Evolutionary conservation across 2,113 vertebrate species (phyloP), one percentile per base, ranked within the genome.

Genomic region (Sterna hirundo): DNA sequence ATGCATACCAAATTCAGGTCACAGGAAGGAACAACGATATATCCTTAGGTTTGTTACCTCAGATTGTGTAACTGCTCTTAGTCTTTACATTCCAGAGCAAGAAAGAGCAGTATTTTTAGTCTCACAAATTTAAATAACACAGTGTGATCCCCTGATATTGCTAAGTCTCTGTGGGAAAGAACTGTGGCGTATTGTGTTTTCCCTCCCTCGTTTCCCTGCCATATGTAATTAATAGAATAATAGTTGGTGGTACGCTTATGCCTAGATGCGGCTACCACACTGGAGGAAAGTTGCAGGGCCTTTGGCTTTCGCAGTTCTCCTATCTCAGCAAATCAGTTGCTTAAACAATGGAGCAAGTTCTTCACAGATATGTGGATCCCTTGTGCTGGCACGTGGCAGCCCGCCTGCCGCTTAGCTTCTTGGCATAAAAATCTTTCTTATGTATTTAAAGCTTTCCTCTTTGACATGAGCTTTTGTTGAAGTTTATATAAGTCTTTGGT

Each of bases 21-120:
- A 74, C 68, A 30, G 91, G 92, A 71, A 88, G 93, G 95, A 94
- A 76, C 81, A 70, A 68, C 15, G 32, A 9, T 64, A 88, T 84
- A 94, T 86, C 91, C 87, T 89, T 69, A 64, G 76, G 68, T 95
- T 94, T 91, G 76, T 80, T 94, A 94, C 95, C 81, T 88, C 91
- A 66, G 83, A 60, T 74, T 44, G 36, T 65, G 83, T 86, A 93
- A n/a, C 83, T 78, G 77, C 95, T 95, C 77, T 81, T 77, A 62
- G 79, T 81, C 76, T 65, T 44, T 84, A 81, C 95, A 96, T 97
- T 97, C 86, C 93, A 78, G 79, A 72, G 75, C 94, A 96, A 66
- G 79, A 86, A 88, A 96, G 47, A 93, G 7, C 75, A 85, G 96
- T 94, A 87, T 90, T 96, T 96, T 97, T 96, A 95, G 95, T 91